Conservation (phyloP, 2,888 invertebrate species). For the Pandemis cinnamomeana region DNA sequence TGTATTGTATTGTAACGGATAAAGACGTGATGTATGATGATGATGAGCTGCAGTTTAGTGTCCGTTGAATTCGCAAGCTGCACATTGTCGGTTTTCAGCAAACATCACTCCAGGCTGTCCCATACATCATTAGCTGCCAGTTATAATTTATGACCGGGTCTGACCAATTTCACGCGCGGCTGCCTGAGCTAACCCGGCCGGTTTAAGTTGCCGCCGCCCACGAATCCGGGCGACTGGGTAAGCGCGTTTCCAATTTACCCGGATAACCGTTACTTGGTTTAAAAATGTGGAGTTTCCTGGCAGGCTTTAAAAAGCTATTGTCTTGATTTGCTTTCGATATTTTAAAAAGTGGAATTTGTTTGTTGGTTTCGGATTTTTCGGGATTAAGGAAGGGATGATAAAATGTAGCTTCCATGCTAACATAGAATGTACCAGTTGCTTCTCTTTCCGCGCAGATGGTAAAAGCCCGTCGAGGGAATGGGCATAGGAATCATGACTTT, state of each 20-base stretch:
- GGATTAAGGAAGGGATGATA: background rate
- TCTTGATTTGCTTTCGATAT: background rate
- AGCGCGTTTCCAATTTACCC: slow-evolving; percentile 6
- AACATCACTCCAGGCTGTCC: slow-evolving; percentile 24
- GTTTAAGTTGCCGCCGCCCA: slow-evolving; percentile 19
- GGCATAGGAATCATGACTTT: too few relatives aligned
- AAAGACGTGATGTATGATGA: too few relatives aligned
- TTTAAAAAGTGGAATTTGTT: background rate
- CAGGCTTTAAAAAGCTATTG: slow-evolving; percentile 20
- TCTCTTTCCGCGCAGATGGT: too few relatives aligned
- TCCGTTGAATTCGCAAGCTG: background rate
- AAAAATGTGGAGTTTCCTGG: slow-evolving; percentile 26
- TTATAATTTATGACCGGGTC: slow-evolving; percentile 52
- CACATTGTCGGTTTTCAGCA: slow-evolving; percentile 14
- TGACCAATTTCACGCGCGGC: slow-evolving; percentile 52
- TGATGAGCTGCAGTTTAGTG: too few relatives aligned
- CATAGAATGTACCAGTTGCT: too few relatives aligned
- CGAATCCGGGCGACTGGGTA: background rate
- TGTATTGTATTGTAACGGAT: too few relatives aligned
- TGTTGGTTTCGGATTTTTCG: background rate
- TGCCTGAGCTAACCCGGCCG: slow-evolving; percentile 42
- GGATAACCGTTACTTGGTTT: slow-evolving; percentile 23
- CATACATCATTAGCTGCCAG: slow-evolving; percentile 56
- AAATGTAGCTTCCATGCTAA: too few relatives aligned
- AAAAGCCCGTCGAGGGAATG: too few relatives aligned